Conservation (phyloP, 2,797 vertebrate genomes). For the Coracias cyanogaster region DNA sequence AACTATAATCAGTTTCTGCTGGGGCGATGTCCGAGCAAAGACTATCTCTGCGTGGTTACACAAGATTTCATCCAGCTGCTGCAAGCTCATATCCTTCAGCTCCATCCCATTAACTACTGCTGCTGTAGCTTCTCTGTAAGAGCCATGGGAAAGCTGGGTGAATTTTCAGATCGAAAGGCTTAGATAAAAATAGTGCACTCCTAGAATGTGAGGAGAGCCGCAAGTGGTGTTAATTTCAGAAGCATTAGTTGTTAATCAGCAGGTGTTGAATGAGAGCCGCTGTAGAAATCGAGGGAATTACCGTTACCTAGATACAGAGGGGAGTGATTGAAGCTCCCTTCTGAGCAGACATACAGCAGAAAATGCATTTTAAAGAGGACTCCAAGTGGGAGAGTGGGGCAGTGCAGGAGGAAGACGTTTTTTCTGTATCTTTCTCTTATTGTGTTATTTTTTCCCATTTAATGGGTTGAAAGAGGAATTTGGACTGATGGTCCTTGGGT, state of each 20-base stretch:
- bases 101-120: constrained; percentile 82
- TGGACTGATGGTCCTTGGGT: neutral
- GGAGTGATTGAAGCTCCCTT: neutral
- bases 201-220: neutral
- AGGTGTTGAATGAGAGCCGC: neutral
- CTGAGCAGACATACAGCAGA: neutral
- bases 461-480: neutral
- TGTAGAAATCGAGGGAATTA: neutral
- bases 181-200: neutral
- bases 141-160: neutral
- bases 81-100: constrained; percentile 81
- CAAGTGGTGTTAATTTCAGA: neutral
- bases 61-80: constrained; percentile 80
- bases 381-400: neutral
- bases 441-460: neutral
- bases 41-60: constrained; percentile 79
- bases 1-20: constrained; percentile 84
- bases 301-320: neutral
- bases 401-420: neutral
- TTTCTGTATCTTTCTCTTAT: neutral
- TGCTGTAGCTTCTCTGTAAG: constrained; percentile 78
- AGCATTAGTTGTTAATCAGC: neutral
- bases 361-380: neutral
- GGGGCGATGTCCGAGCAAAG: constrained; percentile 84
- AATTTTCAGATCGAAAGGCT: neutral